Evolutionary conservation across 2,888 invertebrate species (phyloP).

Genomic region (Hanleya hanleyi): DNA sequence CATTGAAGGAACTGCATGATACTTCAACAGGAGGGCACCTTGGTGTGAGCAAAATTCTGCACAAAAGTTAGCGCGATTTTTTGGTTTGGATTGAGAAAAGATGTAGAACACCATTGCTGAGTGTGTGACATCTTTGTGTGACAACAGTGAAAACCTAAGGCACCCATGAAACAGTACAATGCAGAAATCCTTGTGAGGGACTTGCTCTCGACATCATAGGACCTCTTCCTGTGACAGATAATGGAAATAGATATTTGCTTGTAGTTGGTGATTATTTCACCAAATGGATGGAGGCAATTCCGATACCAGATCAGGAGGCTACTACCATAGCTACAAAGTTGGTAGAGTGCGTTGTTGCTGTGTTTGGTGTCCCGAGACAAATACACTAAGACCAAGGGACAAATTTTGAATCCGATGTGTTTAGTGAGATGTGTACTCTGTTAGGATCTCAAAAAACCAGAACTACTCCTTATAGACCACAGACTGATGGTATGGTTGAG

Average conservation of each 20-base stretch:
- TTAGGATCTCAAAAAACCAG: slow-evolving; percentile 35
- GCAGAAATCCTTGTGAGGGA: slow-evolving; percentile 18
- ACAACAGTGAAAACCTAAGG: not conserved
- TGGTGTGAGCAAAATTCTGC: slow-evolving; percentile 3
- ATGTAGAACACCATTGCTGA: no score
- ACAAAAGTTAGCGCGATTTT: not conserved
- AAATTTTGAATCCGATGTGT: slow-evolving; percentile 34
- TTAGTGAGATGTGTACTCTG: slow-evolving; percentile 34
- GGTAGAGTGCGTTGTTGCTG: slow-evolving; percentile 26
- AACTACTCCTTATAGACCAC: slow-evolving; percentile 31
- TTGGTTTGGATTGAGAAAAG: slow-evolving; percentile 20
- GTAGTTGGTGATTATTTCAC: slow-evolving; percentile 34
- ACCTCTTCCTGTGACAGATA: slow-evolving; percentile 15
- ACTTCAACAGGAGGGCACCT: slow-evolving; percentile 21
- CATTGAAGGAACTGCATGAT: slow-evolving; percentile 10
- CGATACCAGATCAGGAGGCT: slow-evolving; percentile 33
- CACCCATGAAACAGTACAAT: slow-evolving; percentile 4
- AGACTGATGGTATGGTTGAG: slow-evolving; percentile 23
- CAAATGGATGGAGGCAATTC: slow-evolving; percentile 27
- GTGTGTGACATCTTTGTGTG: not conserved
- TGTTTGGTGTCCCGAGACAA: slow-evolving; percentile 30
- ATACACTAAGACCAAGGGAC: slow-evolving; percentile 35
- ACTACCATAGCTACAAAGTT: slow-evolving; percentile 35
- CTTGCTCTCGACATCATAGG: slow-evolving; percentile 27
- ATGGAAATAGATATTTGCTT: slow-evolving; percentile 24